Conservation (phyloP, 2,888 invertebrate species). For the Allacma fusca region DNA sequence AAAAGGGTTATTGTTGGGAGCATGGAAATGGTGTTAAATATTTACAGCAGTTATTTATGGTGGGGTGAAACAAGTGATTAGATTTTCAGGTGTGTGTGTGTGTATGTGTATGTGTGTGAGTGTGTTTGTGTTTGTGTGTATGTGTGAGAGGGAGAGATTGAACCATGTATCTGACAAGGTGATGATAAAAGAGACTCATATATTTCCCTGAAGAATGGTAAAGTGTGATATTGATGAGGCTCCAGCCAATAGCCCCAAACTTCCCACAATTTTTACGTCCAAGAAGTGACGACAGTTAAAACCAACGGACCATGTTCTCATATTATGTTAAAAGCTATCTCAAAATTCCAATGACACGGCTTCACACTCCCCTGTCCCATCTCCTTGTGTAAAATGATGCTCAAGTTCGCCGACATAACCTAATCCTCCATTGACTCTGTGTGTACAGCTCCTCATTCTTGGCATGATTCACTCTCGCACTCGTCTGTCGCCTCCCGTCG, state of each 20-base stretch:
- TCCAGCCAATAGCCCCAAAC: background rate
- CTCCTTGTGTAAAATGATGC: background rate
- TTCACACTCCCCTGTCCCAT: background rate
- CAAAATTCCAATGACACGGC: slow-evolving; percentile 6
- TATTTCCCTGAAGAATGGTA: slow-evolving; percentile 8
- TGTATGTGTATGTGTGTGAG: background rate
- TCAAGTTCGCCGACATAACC: background rate
- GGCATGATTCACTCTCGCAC: too few relatives aligned
- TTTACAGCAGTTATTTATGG: slow-evolving; percentile 8
- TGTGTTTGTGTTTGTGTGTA: background rate
- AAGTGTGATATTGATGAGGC: slow-evolving; percentile 25
- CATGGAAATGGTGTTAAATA: slow-evolving; percentile 11
- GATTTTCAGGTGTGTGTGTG: slow-evolving; percentile 9
- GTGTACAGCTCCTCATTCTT: too few relatives aligned
- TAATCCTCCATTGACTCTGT: too few relatives aligned
- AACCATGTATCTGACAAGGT: slow-evolving; percentile 1
- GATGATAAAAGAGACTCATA: slow-evolving; percentile 24
- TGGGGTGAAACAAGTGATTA: slow-evolving; percentile 8
- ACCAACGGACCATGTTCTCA: background rate
- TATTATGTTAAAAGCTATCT: background rate
- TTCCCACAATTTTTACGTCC: slow-evolving; percentile 3
- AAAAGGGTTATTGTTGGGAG: slow-evolving; percentile 11
- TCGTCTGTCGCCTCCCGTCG: too few relatives aligned
- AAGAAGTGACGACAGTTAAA: background rate
- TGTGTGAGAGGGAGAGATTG: background rate